phyloP scores from a whole-genome alignment of 2,797 vertebrate genomes.

The Enoplosus armatus region DNA sequence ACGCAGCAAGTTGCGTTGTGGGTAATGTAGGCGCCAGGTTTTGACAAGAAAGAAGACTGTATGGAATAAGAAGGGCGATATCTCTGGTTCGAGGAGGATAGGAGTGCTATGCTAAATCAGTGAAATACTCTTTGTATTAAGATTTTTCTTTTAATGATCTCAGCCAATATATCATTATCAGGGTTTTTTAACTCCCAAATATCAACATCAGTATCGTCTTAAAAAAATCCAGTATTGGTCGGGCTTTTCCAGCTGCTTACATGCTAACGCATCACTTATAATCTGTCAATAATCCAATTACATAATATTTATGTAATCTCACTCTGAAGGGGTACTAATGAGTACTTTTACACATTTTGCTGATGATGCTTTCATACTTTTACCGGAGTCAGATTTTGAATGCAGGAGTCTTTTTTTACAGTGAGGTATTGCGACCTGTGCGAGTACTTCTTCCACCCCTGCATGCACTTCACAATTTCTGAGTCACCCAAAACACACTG shows the following conservation, averaged over 20 bases:
- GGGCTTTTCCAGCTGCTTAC: neutral
- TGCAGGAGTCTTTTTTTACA: neutral
- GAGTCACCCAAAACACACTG: constrained; percentile 44
- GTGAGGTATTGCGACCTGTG: neutral
- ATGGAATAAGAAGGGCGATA: neutral
- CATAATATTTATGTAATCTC: neutral
- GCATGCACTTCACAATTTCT: constrained; percentile 11
- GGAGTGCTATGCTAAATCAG: neutral
- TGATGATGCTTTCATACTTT: neutral
- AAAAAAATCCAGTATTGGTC: neutral
- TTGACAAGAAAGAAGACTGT: neutral
- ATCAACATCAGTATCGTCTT: neutral
- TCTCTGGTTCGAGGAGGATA: neutral
- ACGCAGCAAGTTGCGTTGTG: constrained; percentile 1
- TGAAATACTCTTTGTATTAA: neutral
- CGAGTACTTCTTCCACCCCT: neutral
- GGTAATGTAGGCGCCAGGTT: neutral
- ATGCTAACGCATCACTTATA: neutral
- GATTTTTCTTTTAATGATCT: no score
- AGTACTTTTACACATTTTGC: neutral
- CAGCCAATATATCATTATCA: neutral
- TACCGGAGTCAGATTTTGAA: neutral
- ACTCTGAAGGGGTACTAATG: neutral
- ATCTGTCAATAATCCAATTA: neutral
- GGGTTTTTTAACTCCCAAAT: neutral